These are phyloP conservation scores for Bimastos eiseni DNA, from an alignment of 2,888 invertebrate genomes.

Conservation along the genomic window DNA sequence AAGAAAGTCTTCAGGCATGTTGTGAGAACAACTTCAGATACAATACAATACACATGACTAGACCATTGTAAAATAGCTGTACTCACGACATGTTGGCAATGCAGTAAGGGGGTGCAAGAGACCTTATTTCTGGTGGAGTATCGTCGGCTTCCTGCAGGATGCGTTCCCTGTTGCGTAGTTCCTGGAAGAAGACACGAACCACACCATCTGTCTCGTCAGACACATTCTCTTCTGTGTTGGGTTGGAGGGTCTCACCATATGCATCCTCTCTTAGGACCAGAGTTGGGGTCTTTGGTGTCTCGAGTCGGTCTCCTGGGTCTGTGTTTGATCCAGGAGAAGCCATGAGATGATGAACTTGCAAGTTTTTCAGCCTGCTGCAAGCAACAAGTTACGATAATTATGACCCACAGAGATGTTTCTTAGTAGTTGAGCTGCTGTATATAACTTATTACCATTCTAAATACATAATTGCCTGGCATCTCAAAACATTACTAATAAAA, in stretches of 20 bases:
- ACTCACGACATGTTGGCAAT: slow-evolving; percentile 10
- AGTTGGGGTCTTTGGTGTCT: slow-evolving; percentile 42
- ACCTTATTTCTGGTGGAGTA: slow-evolving; percentile 43
- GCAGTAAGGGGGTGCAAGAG: neutral
- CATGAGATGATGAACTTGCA: neutral
- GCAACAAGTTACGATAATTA: neutral
- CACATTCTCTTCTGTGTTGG: slow-evolving; percentile 56
- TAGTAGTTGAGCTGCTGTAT: too few species aligned
- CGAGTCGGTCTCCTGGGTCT: slow-evolving; percentile 33
- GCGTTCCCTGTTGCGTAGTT: slow-evolving; percentile 42
- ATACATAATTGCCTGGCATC: neutral
- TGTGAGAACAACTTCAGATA: too few species aligned
- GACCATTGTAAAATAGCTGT: neutral
- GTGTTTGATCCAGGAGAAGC: neutral
- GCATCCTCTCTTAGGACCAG: slow-evolving; percentile 42
- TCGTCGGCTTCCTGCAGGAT: slow-evolving; percentile 50
- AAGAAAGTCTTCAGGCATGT: too few species aligned
- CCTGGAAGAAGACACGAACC: slow-evolving; percentile 55
- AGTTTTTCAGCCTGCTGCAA: neutral
- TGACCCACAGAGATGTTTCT: neutral
- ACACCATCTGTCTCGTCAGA: slow-evolving; percentile 55
- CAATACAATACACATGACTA: neutral
- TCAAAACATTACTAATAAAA: neutral
- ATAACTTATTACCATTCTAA: neutral
- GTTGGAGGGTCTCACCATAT: slow-evolving; percentile 39